Evolutionary conservation across 2,113 vertebrate species (phyloP).

Genomic region (Galeopterus variegatus): DNA sequence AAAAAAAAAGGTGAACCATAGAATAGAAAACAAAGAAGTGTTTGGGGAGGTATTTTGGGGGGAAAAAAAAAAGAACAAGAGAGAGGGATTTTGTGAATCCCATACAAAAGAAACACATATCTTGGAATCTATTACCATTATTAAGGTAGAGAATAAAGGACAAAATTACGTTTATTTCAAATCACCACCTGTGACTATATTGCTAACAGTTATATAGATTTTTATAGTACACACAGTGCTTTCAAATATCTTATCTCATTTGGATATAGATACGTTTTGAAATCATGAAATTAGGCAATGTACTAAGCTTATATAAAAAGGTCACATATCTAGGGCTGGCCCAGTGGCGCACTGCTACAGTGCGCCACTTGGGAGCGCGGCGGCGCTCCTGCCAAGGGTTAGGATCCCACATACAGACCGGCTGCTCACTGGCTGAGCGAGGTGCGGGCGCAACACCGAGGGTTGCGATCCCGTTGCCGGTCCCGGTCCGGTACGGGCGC

Average conservation of each 20-base stretch:
- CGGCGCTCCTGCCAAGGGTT: no score
- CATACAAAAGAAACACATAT: not conserved
- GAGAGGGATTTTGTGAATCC: not conserved
- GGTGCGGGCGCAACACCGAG: no score
- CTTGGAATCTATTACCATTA: not conserved
- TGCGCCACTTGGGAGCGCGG: no score
- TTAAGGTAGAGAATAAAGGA: not conserved
- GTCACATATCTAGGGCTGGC: no score
- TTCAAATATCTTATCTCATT: not conserved
- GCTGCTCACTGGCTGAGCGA: no score
- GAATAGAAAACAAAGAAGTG: not conserved
- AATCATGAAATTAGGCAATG: constrained; percentile 29
- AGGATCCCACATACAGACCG: no score
- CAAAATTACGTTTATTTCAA: not conserved
- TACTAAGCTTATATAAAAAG: not conserved
- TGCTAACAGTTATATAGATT: not conserved
- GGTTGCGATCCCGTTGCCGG: no score
- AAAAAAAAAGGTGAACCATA: not conserved
- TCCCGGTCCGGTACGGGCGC: no score
- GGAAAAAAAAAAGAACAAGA: not conserved
- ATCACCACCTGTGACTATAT: not conserved
- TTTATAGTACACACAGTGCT: not conserved
- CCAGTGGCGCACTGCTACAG: no score
- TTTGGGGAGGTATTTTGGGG: not conserved
- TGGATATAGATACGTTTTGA: not conserved